Base-by-base conservation (phyloP, 2,888 invertebrate genomes). In the Aricia artaxerxes region DNA sequence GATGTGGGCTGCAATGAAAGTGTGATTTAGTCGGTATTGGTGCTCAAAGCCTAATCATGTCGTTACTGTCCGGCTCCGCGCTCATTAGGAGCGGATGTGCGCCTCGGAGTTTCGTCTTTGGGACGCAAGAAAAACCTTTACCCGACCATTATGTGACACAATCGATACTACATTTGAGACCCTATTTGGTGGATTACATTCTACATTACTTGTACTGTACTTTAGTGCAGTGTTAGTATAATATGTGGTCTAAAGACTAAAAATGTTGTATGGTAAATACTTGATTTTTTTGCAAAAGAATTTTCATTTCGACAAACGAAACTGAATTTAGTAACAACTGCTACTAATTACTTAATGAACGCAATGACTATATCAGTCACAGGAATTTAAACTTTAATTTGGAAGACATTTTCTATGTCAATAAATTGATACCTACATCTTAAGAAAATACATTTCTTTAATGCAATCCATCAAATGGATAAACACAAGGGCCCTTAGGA, bases 31-130 rank as follows among this genome's bases (percentile, higher is more conserved):
- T 11, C 75, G 31, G 49, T 75, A 75, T 49, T 78, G 60, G 57
- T 60, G 69, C 78, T 78, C 73, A 78, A 60, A 73, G 78, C 60
- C 73, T 78, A 73, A 78, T 78, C 60, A 31, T 53, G 78, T 24
- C 78, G 73, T 78, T 78, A 78, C 60, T 78, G 78, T 40, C 73
- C 73, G 73, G 35, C 73, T 73, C 73, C 73, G 53, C 57, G 60
- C 60, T 73, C 73, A 73, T 78, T 78, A 44, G 75, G 75, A 49
- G 49, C 44, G 75, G 75, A 75, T 75, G 75, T 75, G 75, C 31
- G 53, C 75, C 16, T 49, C 49, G 13, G 53, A 75, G 49, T 53
- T 75, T 75, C 49, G 53, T 53, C 75, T 75, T 49, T 31, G 49
- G 75, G 75, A 75, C 75, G 49, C 75, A 24, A 75, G 31, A 49